Base-by-base conservation (phyloP, 2,888 invertebrate genomes). In the Ryuthela nishihirai region DNA sequence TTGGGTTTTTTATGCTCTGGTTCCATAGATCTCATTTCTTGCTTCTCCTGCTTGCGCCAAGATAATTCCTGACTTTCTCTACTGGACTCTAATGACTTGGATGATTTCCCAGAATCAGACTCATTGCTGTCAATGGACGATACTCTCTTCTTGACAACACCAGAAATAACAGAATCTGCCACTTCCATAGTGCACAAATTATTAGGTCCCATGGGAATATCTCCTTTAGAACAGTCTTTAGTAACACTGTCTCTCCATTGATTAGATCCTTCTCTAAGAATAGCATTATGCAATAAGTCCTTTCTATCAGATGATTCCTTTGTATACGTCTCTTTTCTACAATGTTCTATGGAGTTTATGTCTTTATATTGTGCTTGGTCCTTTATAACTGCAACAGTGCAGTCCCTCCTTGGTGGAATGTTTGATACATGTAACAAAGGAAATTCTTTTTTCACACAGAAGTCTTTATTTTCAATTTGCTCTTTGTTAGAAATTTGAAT, bases 51-150 rank as follows among this genome's bases (percentile, higher is more conserved):
- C 26, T 54, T 56, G 4, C 26, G 25, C 45, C 50, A 54, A 18
- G 18, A 44, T 17, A 18, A 41, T 41, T 60, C 60, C 12, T 60
- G 60, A 23, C 48, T 42, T 7, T 59, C 62, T 39, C 54, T 65
- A 36, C 55, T 62, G n/a, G 50, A 43, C 20, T 61, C 59, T 9
- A 55, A 34, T 36, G 56, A 62, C 38, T 47, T 62, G 7, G 52
- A 42, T 12, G 64, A 64, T 34, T 62, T 64, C 20, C 61, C 49
- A 24, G 60, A 65, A 48, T 59, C 61, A 3, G 66, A 65, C 49
- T 67, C 67, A 41, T 54, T 64, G 34, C 67, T 67, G 39, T 67
- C 67, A 3, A 60, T 56, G n/a, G 67, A 67, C 9, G 65, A 63
- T 2, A 67, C 50, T 26, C 67, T 38, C 36, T 64, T 61, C 48